phyloP scores from a whole-genome alignment of 1,140 invertebrate genomes.

The Propsilocerus akamusi region DNA sequence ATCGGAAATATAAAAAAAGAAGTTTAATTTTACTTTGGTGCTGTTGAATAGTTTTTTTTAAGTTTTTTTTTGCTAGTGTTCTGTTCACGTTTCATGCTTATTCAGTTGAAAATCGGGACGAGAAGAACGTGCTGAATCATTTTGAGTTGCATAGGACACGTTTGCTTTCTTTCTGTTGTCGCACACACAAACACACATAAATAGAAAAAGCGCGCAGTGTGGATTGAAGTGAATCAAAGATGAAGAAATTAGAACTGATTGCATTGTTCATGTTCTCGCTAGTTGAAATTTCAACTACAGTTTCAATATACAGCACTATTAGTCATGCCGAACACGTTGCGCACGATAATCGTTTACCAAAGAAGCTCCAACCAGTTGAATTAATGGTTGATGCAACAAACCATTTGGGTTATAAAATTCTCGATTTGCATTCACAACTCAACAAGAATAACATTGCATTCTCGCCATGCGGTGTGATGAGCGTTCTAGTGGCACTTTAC shows the following conservation, averaged over 20 bases:
- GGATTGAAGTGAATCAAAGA: no score
- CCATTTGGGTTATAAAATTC: constrained; percentile 44
- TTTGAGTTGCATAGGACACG: no score
- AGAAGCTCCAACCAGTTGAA: constrained; percentile 32
- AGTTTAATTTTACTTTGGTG: no score
- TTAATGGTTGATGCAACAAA: constrained; percentile 64
- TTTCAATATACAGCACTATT: not conserved
- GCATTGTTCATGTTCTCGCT: not conserved
- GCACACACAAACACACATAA: no score
- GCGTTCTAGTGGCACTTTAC: constrained; percentile 53
- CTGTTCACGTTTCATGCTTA: no score
- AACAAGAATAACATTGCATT: constrained; percentile 68
- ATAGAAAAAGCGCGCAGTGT: no score
- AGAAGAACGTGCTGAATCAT: no score
- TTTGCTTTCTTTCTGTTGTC: no score
- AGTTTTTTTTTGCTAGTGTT: no score
- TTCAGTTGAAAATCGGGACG: no score
- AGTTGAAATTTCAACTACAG: not conserved
- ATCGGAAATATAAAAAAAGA: constrained; percentile 1
- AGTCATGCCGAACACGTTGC: not conserved
- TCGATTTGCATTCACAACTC: constrained; percentile 41
- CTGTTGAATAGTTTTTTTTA: no score
- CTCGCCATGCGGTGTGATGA: constrained; percentile 58
- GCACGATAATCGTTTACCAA: constrained; percentile 6
- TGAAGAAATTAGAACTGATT: constrained; percentile 3